These are phyloP conservation scores for Centroberyx gerrardi DNA, from an alignment of 2,797 vertebrate genomes.

Conservation along the genomic window DNA sequence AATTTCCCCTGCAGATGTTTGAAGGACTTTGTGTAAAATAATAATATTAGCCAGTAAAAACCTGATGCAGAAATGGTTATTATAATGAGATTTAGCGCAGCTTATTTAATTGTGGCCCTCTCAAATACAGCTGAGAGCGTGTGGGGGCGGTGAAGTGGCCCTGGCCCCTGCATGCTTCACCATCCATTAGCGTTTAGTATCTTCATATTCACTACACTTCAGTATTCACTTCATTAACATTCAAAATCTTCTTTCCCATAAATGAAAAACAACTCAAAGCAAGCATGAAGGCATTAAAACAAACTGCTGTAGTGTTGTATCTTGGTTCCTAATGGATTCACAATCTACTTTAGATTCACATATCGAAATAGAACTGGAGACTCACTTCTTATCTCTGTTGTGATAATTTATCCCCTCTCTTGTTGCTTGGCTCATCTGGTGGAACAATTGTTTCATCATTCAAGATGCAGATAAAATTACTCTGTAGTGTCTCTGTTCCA, in stretches of 20 bases:
- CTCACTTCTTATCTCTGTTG: neutral
- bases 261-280: too few species aligned
- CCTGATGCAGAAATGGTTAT: too few species aligned
- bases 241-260: neutral
- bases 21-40: too few species aligned
- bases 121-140: neutral
- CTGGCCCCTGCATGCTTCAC: neutral
- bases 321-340: too few species aligned
- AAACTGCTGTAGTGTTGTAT: too few species aligned
- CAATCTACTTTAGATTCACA: neutral
- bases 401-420: conserved; percentile 4
- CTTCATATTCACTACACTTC: conserved; percentile 18
- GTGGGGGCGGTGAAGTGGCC: conserved; percentile 23
- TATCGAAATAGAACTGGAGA: neutral
- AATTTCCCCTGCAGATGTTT: neutral
- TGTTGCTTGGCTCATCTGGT: conserved; percentile 21
- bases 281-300: too few species aligned
- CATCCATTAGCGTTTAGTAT: conserved; percentile 33
- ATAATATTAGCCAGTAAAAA: too few species aligned
- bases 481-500: neutral
- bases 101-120: conserved; percentile 1
- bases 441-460: conserved; percentile 14
- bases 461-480: neutral
- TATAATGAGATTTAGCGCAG: neutral
- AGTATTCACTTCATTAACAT: conserved; percentile 17